Base-by-base conservation (phyloP, 2,888 invertebrate genomes). In the Cenopis cana region DNA sequence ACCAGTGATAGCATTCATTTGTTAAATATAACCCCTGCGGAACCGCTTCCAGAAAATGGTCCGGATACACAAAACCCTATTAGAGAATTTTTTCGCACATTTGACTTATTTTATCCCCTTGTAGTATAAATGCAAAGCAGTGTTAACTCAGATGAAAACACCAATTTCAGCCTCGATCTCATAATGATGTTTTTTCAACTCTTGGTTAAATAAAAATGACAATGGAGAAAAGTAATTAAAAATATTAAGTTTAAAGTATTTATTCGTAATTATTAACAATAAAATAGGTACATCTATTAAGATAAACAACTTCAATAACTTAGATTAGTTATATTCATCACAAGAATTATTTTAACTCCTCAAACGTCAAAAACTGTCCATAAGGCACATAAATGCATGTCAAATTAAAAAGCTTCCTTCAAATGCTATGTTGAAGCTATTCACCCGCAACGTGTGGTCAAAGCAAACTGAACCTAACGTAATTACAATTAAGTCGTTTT, bases 231-330 rank as follows among this genome's bases (percentile, higher is more conserved):
- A 33, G 36, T 49, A 12, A 49, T 12, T 8, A 8, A 12, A 3
- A 62, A 62, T 17, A 1, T 24, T 33, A 4, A 18, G 6, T 36
- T 62, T 64, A 38, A 64, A 52, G 50, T 33, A 57, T 70, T 70
- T 66, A 60, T 65, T 55, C 36, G 46, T 69, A 65, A 41, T 59
- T 33, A 59, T 59, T 70, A 66, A 70, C 59, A 70, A 66, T 70
- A 49, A 60, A 60, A 70, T 66, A 70, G 70, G 59, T 70, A 70
- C 69, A 57, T 68, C 17, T 52, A 41, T 12, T 68, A 69, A 52
- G 69, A 50, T 50, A 57, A 65, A 65, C 50, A 67, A 49, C 52
- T 24, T 41, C 1, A 18, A 59, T 54, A 70, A 66, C 46, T 36
- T 38, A 46, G 14, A 50, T 54, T 54, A 59, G 70, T 66, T 59